These are phyloP conservation scores for Sakesphorus luctuosus DNA, from an alignment of 2,113 vertebrate genomes.

Conservation along the genomic window DNA sequence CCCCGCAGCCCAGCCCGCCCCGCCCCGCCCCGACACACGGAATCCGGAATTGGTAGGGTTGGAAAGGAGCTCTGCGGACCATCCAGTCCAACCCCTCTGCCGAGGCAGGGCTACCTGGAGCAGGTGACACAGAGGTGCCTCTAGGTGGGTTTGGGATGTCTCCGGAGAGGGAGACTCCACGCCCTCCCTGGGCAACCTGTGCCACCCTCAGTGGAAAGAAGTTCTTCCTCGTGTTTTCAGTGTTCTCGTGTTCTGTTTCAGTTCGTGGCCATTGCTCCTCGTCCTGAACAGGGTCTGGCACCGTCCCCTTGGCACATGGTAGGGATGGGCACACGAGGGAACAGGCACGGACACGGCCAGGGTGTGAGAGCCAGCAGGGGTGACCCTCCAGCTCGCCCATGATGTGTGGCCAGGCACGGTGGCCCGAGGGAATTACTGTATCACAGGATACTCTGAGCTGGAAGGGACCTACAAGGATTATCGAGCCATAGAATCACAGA, in stretches of 20 bases:
- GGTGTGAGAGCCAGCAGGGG: too few species aligned
- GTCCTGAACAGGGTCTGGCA: too few species aligned
- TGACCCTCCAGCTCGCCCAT: too few species aligned
- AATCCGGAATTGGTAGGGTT: too few species aligned
- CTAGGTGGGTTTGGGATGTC: background rate
- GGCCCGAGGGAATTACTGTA: background rate
- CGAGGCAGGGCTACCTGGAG: background rate
- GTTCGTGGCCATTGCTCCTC: too few species aligned
- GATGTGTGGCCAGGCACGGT: too few species aligned
- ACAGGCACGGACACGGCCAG: too few species aligned
- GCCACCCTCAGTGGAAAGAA: background rate
- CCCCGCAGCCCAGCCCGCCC: background rate
- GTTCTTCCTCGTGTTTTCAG: background rate
- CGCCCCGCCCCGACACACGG: background rate
- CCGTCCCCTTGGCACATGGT: too few species aligned
- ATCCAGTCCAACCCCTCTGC: background rate
- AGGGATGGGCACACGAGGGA: background rate
- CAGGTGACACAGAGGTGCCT: background rate
- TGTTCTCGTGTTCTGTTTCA: too few species aligned
- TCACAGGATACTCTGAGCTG: background rate
- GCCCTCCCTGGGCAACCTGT: background rate
- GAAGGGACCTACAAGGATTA: background rate
- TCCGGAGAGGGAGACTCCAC: background rate
- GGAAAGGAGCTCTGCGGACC: background rate
- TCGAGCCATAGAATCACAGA: background rate